These are phyloP conservation scores for Chromis chromis DNA, from an alignment of 2,797 vertebrate species.

Conservation along the genomic window DNA sequence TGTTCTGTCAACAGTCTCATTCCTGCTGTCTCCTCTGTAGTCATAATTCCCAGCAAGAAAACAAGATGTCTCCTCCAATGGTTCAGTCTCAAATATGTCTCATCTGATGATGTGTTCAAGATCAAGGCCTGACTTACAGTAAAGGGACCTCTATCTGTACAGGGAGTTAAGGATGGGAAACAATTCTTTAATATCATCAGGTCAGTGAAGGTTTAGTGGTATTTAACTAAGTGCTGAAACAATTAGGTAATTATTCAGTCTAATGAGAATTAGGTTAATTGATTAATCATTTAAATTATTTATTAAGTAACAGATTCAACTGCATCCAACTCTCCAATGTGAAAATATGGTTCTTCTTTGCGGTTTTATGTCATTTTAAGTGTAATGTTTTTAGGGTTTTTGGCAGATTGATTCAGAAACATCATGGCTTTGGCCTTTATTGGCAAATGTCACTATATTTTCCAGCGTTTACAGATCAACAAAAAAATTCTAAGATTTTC, in stretches of 20 bases:
- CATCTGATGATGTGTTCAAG: conserved; percentile 19
- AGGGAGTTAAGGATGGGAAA: conserved; percentile 7
- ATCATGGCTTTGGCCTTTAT: not conserved
- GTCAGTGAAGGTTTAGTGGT: conserved; percentile 1
- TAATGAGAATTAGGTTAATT: too few species aligned
- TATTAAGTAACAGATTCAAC: not conserved
- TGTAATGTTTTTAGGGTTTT: not conserved
- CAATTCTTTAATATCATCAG: not conserved
- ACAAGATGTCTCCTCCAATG: conserved; percentile 42
- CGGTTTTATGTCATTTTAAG: not conserved
- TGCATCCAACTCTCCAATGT: not conserved
- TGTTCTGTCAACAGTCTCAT: conserved; percentile 51
- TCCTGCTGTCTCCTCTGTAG: conserved; percentile 50
- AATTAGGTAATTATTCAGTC: not conserved
- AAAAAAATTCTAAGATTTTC: not conserved
- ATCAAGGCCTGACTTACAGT: not conserved
- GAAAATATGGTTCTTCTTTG: not conserved
- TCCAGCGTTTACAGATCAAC: not conserved
- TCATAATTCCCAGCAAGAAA: conserved; percentile 54
- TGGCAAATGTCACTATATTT: not conserved
- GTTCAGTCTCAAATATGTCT: conserved; percentile 19
- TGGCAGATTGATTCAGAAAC: not conserved
- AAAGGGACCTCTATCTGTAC: not conserved
- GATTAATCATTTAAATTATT: too few species aligned
- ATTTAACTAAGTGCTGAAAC: conserved; percentile 9